Evolutionary conservation across 2,888 invertebrate species (phyloP), one percentile per base, ranked within the genome.

Genomic region (Cremastinae sp.): DNA sequence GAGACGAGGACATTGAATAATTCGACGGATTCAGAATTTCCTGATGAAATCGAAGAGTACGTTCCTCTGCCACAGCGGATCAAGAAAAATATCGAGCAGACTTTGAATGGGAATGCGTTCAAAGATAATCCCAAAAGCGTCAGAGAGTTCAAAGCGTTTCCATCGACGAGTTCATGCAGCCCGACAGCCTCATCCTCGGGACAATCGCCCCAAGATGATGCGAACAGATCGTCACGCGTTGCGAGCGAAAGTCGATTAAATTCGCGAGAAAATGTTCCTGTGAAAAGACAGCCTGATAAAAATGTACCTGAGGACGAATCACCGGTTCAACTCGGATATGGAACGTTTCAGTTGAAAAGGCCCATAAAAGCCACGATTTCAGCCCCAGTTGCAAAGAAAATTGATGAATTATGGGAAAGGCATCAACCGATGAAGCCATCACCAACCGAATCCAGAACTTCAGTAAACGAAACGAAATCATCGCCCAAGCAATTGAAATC

Each of bases 331-430:
- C 54, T 62, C 0, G 85, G 81, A 28, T 86, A 83, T 28, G 79
- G 81, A n/a, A 74, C 76, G 22, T 89, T 89, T 62, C 83, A 87
- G 62, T 74, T 88, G 8, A 89, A 88, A 68, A 82, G 84, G 45
- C 89, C 89, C 3, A 79, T 88, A 0, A 86, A 86, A 74, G 86
- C 87, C 9, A 83, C 81, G 9, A 77, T 89, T 10, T 73, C 79
- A 20, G 70, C 78, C 16, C 68, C 80, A 41, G 75, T 84, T 16
- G 82, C 84, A 1, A 86, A 84, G 71, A 80, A 82, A 28, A 85
- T 85, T 22, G 85, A 81, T 41, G 81, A 84, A 54, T 78, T 88
- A 69, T 84, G 83, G 80, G 82, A 85, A 49, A 86, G 84, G 38
- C 80, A 80, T 41, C 74, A 78, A n/a, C 53, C 69, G 70, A 72